Evolutionary conservation across 2,113 vertebrate species (phyloP), one percentile per base, ranked within the genome.

Genomic region (Brevimyrus niger): DNA sequence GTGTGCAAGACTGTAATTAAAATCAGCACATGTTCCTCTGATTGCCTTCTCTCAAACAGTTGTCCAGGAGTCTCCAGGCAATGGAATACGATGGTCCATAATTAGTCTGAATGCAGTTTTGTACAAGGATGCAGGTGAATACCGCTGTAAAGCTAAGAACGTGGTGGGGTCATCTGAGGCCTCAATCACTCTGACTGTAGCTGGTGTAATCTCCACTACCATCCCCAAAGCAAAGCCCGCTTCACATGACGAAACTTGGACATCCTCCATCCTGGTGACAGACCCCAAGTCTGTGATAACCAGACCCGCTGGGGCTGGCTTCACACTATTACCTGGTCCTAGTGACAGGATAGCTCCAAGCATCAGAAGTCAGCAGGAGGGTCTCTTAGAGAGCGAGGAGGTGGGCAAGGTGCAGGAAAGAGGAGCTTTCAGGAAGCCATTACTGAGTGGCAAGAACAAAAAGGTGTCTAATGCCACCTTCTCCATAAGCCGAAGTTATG

Each of bases 111-210:
- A 96, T 0, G 97, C 96, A 19, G 94, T 99, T 91, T 97, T 97
- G 0, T 96, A 97, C 93, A 95, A 95, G 91, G 98, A 99, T 0
- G 97, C 97, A n/a, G 97, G 98, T 17, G 96, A 98, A 92, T 99
- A 98, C 92, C 96, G 96, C 76, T 99, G 98, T 91, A 97, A 96
- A 92, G 98, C 98, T 53, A 97, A 97, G 92, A 99, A 98, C 88
- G 94, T 97, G 94, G 98, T 97, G 21, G 97, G 97, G 86, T 95
- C 91, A 90, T 96, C 97, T 21, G 97, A 98, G 95, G 97, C 97
- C 46, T 94, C 94, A 61, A 97, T 99, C 51, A 96, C 95, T 27
- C 95, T 99, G 91, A 96, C 95, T 11, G 97, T 99, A 89, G 95
- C 97, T 31, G 97, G 97, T 83, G 88, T 94, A 3, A 93, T 95